A percentile compares a stretch with the other conserved stretches of the same genome.
These are phyloP conservation scores for Clarias batrachus DNA, from an alignment of 2,113 vertebrate genomes.

Conservation along the genomic window DNA sequence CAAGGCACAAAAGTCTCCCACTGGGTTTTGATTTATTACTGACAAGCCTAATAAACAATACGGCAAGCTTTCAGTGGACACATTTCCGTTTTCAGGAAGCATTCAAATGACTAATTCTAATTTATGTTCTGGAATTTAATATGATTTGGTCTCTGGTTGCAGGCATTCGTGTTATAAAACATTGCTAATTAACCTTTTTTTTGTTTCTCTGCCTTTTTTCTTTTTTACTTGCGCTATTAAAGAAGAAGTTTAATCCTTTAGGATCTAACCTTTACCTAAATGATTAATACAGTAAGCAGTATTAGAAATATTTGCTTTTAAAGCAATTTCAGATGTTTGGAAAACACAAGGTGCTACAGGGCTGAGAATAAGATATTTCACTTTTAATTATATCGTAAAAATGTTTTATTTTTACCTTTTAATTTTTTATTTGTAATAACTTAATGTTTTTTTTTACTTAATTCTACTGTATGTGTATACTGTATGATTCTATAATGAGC, in stretches of 20 bases:
- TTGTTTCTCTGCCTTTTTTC: neutral
- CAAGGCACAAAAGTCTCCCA: neutral
- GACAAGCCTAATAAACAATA: constrained; percentile 21
- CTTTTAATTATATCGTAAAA: neutral
- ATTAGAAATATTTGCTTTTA: neutral
- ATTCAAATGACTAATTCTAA: neutral
- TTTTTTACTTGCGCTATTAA: constrained; percentile 11
- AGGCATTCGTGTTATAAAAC: neutral
- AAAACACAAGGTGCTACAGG: neutral
- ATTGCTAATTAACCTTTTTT: neutral
- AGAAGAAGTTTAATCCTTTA: neutral
- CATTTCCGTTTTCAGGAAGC: constrained; percentile 21
- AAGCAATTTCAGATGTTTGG: neutral
- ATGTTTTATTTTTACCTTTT: too few species aligned
- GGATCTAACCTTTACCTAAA: neutral
- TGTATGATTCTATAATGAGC: neutral
- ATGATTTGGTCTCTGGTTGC: constrained; percentile 1
- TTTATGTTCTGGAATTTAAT: constrained; percentile 4
- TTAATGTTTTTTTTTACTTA: neutral
- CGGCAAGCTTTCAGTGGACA: constrained; percentile 6
- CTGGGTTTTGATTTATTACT: constrained; percentile 27
- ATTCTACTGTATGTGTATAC: neutral
- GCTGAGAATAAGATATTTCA: neutral
- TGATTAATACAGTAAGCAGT: too few species aligned
- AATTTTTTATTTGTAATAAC: neutral